Percentiles rank a stretch among this genome's conserved stretches.
Evolutionary conservation across 2,113 vertebrate genomes (phyloP).

Genomic region (Pseudopipra pipra): DNA sequence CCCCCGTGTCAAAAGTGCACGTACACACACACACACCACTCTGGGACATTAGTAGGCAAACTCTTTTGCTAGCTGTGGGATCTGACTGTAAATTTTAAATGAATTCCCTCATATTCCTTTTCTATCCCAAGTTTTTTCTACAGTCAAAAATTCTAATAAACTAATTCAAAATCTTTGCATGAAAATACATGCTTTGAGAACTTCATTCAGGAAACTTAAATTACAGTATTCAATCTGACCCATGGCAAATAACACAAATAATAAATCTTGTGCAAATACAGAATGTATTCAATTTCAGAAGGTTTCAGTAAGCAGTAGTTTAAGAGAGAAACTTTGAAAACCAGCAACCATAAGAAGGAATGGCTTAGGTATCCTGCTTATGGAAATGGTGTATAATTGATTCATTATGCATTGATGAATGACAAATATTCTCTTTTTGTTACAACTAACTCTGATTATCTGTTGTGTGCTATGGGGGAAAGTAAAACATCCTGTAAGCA

Average conservation of each 20-base stretch:
- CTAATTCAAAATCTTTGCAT: neutral
- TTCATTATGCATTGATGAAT: neutral
- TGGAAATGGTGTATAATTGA: neutral
- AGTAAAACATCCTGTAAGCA: neutral
- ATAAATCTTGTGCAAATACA: neutral
- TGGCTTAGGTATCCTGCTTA: neutral
- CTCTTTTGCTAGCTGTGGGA: neutral
- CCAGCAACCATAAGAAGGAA: neutral
- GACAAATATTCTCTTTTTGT: neutral
- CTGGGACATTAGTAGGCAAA: neutral
- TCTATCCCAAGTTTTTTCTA: neutral
- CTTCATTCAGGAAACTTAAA: neutral
- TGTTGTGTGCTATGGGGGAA: neutral
- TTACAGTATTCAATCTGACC: neutral
- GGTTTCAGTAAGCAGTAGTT: neutral
- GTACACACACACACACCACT: neutral
- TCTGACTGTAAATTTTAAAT: neutral
- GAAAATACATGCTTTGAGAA: neutral
- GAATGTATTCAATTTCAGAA: neutral
- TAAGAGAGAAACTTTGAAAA: neutral
- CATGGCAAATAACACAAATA: neutral
- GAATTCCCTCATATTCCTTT: neutral
- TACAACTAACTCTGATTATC: neutral
- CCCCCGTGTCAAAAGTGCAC: rapidly evolving
- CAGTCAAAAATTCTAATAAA: neutral